These are phyloP conservation scores for Daboia siamensis DNA, from an alignment of 2,113 vertebrate species.

Conservation along the genomic window DNA sequence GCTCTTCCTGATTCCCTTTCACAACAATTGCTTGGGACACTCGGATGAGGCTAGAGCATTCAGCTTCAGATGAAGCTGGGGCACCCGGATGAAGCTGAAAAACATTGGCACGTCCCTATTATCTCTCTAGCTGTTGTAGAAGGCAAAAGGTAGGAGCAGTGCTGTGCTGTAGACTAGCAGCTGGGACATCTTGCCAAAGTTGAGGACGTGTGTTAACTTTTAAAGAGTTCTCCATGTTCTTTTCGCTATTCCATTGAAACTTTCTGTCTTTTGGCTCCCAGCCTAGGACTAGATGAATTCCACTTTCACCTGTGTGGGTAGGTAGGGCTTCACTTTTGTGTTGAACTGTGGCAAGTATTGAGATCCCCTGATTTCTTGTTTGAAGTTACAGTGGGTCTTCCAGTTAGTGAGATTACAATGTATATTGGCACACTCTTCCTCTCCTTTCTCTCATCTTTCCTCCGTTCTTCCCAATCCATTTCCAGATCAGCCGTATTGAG, in stretches of 20 bases:
- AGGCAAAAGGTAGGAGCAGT: neutral
- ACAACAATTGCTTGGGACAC: constrained; percentile 24
- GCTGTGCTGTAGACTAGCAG: neutral
- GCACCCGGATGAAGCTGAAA: neutral
- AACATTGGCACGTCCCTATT: constrained; percentile 13
- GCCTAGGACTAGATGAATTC: neutral
- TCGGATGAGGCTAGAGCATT: neutral
- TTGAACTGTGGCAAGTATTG: neutral
- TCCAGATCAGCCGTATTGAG: constrained; percentile 94
- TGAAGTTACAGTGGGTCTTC: neutral
- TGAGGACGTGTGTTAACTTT: neutral
- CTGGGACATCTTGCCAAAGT: neutral
- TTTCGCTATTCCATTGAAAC: neutral
- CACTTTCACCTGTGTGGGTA: neutral
- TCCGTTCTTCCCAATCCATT: neutral
- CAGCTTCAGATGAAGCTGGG: neutral
- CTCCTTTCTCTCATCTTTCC: neutral
- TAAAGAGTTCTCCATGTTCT: neutral
- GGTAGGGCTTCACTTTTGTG: neutral
- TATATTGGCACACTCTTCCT: neutral
- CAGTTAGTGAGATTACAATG: neutral
- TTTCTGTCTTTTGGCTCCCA: neutral
- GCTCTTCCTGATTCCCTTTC: neutral
- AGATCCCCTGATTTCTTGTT: neutral
- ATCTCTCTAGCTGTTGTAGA: neutral